Base-by-base conservation (phyloP, 2,888 invertebrate genomes). In the Therioaphis trifolii region DNA sequence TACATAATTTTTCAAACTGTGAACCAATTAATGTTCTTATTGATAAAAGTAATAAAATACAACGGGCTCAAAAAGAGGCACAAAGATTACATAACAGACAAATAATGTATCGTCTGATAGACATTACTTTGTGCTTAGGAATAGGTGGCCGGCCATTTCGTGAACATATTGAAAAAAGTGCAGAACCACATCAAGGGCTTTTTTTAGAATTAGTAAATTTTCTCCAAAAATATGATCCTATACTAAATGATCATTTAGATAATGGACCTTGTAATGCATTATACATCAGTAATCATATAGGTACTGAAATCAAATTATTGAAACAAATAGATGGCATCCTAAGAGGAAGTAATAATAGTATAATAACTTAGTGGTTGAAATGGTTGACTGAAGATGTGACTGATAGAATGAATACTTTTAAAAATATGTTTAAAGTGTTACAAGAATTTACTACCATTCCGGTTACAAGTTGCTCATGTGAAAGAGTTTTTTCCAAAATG, bases 401-500 rank as follows among this genome's bases (percentile, higher is more conserved):
- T 5, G 46, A 69, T n/a, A n/a, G n/a, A n/a, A n/a, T n/a, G n/a
- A n/a, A n/a, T n/a, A n/a, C 43, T 24, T 69, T 46, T 69, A 15
- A 46, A 43, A 69, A 69, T 69, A 43, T 43, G 24, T 69, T 46
- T 46, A 69, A 46, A 69, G 46, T 69, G n/a, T 55, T 18, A 35
- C 71, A 27, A 21, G 24, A 24, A 58, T 80, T 2, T 55, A 55
- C 18, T 40, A 61, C 21, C 43, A 58, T 24, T 80, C 72, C 11
- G 21, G 58, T 21, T 15, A 72, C 43, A n/a, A n/a, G n/a, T n/a
- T n/a, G n/a, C n/a, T n/a, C n/a, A n/a, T n/a, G n/a, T n/a, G n/a
- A n/a, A n/a, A 55, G 76, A 76, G 61, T 61, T 29, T 76, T 76
- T 58, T 61, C 35, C 29, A 76, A 29, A 76, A n/a, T 61, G 55